A percentile compares a stretch with the other conserved stretches of the same genome.
These are phyloP conservation scores for Notechis scutatus DNA, from an alignment of 2,113 vertebrate species.

Conservation along the genomic window DNA sequence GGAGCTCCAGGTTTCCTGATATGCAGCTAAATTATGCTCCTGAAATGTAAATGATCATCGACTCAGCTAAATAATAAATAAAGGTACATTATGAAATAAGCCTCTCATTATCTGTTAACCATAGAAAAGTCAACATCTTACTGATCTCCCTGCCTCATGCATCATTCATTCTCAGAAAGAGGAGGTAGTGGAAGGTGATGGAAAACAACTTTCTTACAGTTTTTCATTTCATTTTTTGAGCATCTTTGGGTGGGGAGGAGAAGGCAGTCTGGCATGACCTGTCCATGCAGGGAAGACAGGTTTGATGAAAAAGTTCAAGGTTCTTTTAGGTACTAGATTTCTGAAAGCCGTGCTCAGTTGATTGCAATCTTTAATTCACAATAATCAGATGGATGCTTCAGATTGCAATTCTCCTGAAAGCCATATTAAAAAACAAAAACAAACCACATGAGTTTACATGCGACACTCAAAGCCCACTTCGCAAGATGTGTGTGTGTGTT, in stretches of 20 bases:
- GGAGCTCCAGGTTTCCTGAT: constrained; percentile 22
- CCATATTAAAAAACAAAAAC: background rate
- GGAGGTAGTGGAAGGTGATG: constrained; percentile 32
- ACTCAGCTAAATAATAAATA: constrained; percentile 39
- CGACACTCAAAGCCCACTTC: background rate
- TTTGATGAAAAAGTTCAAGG: background rate
- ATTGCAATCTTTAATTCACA: background rate
- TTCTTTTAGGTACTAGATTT: background rate
- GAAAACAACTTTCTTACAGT: constrained; percentile 33
- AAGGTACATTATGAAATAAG: constrained; percentile 25
- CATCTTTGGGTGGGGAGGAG: background rate
- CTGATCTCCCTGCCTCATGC: background rate
- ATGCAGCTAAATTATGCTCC: constrained; percentile 35
- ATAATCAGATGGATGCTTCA: background rate
- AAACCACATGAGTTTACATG: background rate
- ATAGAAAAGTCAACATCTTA: constrained; percentile 46
- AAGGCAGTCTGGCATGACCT: background rate
- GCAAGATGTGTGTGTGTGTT: background rate
- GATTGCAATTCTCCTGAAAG: background rate
- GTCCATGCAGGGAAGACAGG: background rate
- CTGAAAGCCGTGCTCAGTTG: background rate
- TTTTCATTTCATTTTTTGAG: constrained; percentile 41
- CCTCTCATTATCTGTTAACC: constrained; percentile 39
- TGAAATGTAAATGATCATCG: constrained; percentile 36
- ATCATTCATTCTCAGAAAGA: constrained; percentile 25